These are phyloP conservation scores for Sebastes matsubarae DNA, from an alignment of 2,797 vertebrate species.

Conservation along the genomic window DNA sequence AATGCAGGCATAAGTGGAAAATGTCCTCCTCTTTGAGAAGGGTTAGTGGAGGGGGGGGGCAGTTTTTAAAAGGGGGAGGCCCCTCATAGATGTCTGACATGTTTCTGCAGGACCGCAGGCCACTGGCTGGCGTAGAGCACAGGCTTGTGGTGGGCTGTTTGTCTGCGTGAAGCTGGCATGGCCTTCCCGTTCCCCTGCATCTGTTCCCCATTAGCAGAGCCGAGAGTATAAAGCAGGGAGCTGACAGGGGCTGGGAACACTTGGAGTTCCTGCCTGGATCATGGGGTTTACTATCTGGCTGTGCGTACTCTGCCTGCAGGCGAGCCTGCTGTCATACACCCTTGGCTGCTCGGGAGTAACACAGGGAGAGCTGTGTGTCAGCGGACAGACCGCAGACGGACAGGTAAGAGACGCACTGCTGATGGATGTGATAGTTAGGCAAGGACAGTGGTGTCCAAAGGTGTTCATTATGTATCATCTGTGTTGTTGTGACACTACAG, in stretches of 20 bases:
- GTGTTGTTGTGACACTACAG: slow-evolving; percentile 29
- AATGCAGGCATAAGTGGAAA: slow-evolving; percentile 76
- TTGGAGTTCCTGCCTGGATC: slow-evolving; percentile 74
- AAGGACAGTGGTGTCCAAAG: slow-evolving; percentile 13
- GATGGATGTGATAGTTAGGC: slow-evolving; percentile 63
- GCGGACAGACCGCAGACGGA: slow-evolving; percentile 65
- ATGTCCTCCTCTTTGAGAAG: slow-evolving; percentile 47
- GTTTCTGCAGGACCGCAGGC: slow-evolving; percentile 81
- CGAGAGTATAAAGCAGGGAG: slow-evolving; percentile 83
- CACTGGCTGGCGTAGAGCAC: slow-evolving; percentile 72
- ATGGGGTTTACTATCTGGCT: slow-evolving; percentile 81
- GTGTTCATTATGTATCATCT: slow-evolving; percentile 62
- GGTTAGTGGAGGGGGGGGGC: slow-evolving; percentile 30
- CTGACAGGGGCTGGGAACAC: slow-evolving; percentile 75
- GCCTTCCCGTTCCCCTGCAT: slow-evolving; percentile 77
- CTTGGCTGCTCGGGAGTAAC: slow-evolving; percentile 70
- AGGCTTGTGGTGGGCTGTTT: slow-evolving; percentile 81
- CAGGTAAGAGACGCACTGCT: slow-evolving; percentile 76
- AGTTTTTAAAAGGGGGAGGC: slow-evolving; percentile 45
- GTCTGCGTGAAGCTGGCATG: slow-evolving; percentile 82
- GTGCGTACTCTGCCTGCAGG: slow-evolving; percentile 80
- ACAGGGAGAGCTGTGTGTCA: slow-evolving; percentile 64
- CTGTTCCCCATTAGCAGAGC: slow-evolving; percentile 83
- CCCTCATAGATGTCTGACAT: slow-evolving; percentile 81
- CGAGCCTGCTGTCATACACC: slow-evolving; percentile 79